Base-by-base conservation (phyloP, 2,888 invertebrate species). In the Phalera bucephala region DNA sequence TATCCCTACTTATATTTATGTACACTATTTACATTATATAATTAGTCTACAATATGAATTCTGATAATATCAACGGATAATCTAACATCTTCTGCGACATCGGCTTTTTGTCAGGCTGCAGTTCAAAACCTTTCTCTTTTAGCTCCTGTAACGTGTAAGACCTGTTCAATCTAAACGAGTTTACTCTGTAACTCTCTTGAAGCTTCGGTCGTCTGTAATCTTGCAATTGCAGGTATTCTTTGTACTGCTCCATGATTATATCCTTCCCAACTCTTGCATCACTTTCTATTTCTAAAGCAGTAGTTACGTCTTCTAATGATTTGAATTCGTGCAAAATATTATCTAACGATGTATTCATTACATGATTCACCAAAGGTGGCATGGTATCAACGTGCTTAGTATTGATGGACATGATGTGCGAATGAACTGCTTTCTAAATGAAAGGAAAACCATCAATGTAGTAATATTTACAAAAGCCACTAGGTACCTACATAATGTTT, bases 1-100 rank as follows among this genome's bases (percentile, higher is more conserved):
- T 23, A 10, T 21, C 33, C 21, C 45, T 31, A 58, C 49, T 36
- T 46, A 47, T 25, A 39, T 30, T 34, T 14, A 37, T 50, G 31
- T 42, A 55, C 43, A 54, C 34, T 58, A 58, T 52, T 38, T 54
- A 56, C 52, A 58, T 36, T 29, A 20, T 35, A 11, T n/a, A n/a
- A n/a, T n/a, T n/a, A 31, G 53, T 71, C 65, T 83, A 86, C 63
- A 81, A 49, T 49, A 84, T 76, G 59, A 70, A 82, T 60, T 86
- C 86, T 22, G 85, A 79, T 38, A 86, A 54, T 54, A 87, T 73
- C 6, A 77, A 52, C 12, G 71, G 45, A 47, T 69, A 55, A 50
- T 73, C 60, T 12, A 52, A 32, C 21, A 43, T 47, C 36, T 74
- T 79, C 17, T 69, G 60, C 6, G 65, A 69, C 6, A 56, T 49